These are phyloP conservation scores for Protophormia terraenovae DNA, from an alignment of 2,888 invertebrate species.

Conservation along the genomic window DNA sequence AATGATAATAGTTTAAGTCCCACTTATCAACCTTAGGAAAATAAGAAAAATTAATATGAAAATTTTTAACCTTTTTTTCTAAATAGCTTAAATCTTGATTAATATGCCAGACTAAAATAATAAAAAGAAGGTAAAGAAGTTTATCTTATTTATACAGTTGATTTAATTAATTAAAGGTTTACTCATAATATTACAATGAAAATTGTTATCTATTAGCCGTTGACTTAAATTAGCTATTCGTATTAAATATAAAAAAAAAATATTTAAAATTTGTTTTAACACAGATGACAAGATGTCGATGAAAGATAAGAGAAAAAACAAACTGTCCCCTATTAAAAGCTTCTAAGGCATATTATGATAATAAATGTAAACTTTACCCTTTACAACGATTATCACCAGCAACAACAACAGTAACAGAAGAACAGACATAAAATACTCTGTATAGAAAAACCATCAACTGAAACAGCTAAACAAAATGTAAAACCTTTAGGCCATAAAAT, in stretches of 20 bases:
- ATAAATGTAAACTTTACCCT: constrained; percentile 13
- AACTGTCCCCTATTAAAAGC: too few relatives aligned
- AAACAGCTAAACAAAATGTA: constrained; percentile 22
- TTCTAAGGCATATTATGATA: not conserved
- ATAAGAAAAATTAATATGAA: too few relatives aligned
- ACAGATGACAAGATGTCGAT: not conserved
- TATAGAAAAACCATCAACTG: not conserved
- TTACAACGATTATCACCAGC: constrained; percentile 4
- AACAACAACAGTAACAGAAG: not conserved
- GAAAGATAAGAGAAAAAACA: not conserved
- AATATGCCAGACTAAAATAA: not conserved
- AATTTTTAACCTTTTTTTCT: too few relatives aligned
- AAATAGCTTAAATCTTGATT: not conserved
- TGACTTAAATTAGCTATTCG: not conserved
- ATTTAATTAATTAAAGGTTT: not conserved
- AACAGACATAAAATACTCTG: not conserved
- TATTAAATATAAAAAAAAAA: not conserved
- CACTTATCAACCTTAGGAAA: too few relatives aligned
- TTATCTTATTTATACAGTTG: not conserved
- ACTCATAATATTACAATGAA: not conserved
- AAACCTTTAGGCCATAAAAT: constrained; percentile 43
- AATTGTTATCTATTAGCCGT: not conserved
- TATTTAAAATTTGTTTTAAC: not conserved
- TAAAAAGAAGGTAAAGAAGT: not conserved
- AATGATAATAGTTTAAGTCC: too few relatives aligned